Base-by-base conservation (phyloP, 2,888 invertebrate species). In the Tyria jacobaeae region DNA sequence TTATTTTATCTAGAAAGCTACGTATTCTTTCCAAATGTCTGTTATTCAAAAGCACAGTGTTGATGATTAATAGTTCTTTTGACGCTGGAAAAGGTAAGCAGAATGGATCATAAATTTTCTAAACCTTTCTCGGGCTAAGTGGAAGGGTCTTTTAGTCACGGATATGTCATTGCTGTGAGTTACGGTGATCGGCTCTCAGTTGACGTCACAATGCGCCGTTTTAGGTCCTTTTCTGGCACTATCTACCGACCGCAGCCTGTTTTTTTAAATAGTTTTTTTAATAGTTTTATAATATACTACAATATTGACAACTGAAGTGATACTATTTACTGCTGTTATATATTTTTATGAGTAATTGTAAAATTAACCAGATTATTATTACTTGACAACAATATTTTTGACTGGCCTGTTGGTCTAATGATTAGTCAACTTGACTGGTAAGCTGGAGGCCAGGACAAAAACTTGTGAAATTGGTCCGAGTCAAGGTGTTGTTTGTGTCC, bases 111-210 rank as follows among this genome's bases (percentile, higher is more conserved):
- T 47, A 31, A 41, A 67, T 76, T 67, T 76, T 66, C 53, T 58
- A 49, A n/a, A 50, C 62, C 59, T 65, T 77, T 71, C 76, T 76
- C 64, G 65, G 44, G 47, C 59, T 76, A 76, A 75, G 78, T 75
- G 68, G 70, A 72, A 61, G 63, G 70, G 72, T 64, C 64, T 70
- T 72, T 71, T 70, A 71, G 67, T 68, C 64, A 72, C 70, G 75
- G 71, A 68, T 66, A 68, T 66, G 75, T 75, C 78, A 68, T 65
- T 57, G 44, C 51, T 64, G 55, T 75, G 70, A 76, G 66, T 73
- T 73, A 80, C 70, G 70, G 68, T 67, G 78, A 78, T 73, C 71
- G 64, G 73, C 64, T 67, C 25, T 58, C 62, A 51, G 62, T 41
- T 67, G 71, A 80, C 77, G 75, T 70, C 66, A 72, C 57, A 57